Evolutionary conservation across 1,140 invertebrate genomes (phyloP).

Genomic region (Atta texana): DNA sequence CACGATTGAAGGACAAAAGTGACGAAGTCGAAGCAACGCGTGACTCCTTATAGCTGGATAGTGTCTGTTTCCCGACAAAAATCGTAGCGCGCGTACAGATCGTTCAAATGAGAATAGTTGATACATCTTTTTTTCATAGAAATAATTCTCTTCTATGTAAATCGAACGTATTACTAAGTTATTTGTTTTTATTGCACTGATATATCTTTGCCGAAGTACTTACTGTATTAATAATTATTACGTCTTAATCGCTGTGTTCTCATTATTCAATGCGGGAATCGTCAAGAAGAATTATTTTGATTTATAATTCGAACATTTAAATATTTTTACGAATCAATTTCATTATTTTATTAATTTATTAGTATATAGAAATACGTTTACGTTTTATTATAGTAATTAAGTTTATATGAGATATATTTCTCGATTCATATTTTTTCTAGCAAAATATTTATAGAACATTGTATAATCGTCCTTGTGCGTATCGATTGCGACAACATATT

Average conservation of each 20-base stretch:
- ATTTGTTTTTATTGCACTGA: too few species aligned
- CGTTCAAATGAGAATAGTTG: background rate
- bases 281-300: background rate
- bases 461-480: too few species aligned
- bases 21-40: conserved; percentile 17
- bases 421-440: too few species aligned
- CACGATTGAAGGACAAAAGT: conserved; percentile 46
- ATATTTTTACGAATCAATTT: background rate
- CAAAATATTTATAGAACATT: too few species aligned
- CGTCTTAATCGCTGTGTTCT: background rate
- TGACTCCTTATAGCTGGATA: background rate
- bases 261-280: background rate
- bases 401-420: too few species aligned
- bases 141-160: background rate
- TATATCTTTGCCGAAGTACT: background rate
- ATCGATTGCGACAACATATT: too few species aligned
- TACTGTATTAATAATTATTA: background rate
- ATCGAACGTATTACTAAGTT: background rate
- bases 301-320: background rate
- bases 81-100: background rate
- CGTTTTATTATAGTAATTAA: background rate
- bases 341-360: background rate
- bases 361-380: background rate
- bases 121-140: background rate
- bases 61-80: background rate